Evolutionary conservation across 2,797 vertebrate genomes (phyloP), one percentile per base, ranked within the genome.

Genomic region (Acanthurus lineatus): DNA sequence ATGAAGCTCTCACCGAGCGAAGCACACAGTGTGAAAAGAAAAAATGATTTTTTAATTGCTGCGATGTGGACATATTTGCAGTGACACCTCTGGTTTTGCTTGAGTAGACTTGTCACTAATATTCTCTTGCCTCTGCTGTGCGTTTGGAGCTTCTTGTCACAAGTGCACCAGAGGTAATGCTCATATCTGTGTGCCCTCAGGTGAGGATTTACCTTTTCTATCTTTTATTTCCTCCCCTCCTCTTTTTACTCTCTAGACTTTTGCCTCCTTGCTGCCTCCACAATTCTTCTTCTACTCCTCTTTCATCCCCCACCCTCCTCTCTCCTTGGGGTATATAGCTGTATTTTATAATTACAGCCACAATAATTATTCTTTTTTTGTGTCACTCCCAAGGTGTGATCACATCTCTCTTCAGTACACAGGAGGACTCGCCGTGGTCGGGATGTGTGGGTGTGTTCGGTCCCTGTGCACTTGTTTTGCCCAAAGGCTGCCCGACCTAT

Each of bases 1-100:
- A 89, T 85, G 76, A 78, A 75, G 87, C 69, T 62, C 72, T 75
- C 38, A 1, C 45, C 32, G 45, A 69, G 69, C 11, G 28, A 76
- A 74, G 35, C 19, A 28, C 48, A 22, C 14, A 1, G 17, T 62
- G 44, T 53, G 65, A 25, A 42, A 15, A 72, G 48, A 32, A 70
- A 38, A 65, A 32, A 77, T 45, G 53, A 28, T 56, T 67, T 47
- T 64, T 62, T 32, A 82, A 86, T 86, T 79, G 76, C 77, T 77
- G 83, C 64, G 11, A 1, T 15, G 25, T 38, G 67, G 14, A 77
- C 44, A 60, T 40, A 64, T 82, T 44, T 69, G 44, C 80, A 58
- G 61, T 20, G 69, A 79, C 78, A 52, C 22, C 14, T 70, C n/a
- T 42, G 40, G 64, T 70, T 88, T 52, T 42, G 54, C 62, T 52